Evolutionary conservation across 2,888 invertebrate genomes (phyloP), one percentile per base, ranked within the genome.

Genomic region (Epirrhoe alternata): DNA sequence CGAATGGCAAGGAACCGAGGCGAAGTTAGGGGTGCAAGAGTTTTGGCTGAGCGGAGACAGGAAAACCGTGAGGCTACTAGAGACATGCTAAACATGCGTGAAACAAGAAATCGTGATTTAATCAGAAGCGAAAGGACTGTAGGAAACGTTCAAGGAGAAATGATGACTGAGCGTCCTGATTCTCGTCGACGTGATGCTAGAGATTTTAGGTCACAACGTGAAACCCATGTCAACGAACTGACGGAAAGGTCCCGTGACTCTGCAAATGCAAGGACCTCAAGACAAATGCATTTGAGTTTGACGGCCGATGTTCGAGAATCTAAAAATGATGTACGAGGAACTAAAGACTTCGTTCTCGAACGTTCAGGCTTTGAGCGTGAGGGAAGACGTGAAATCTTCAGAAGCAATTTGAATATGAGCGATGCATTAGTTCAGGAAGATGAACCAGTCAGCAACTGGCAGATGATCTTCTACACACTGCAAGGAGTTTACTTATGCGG

Each of bases 401-500:
- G 73, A 51, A 74, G 71, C 30, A n/a, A 53, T 24, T 33, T 64
- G 56, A 69, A 49, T 12, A 50, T 66, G 58, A 75, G 70, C 5
- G 71, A 78, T 5, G 61, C 53, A 38, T 38, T 61, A 58, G 62
- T 56, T n/a, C 53, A 62, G 14, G 57, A 74, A 12, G 70, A 75
- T 60, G 70, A 70, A 17, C 56, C 72, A 51, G 54, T 70, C 8
- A 71, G 75, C 42, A 84, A 78, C 64, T 89, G 87, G 90, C 85
- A 86, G 73, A 82, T 84, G 61, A 51, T 88, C n/a, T 78, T 92
- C 55, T 90, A 88, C 69, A 81, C 85, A 12, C 52, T 92, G 58
- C 91, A 92, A 79, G 87, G 77, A 10, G 79, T 87, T 51, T 92
- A 92, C 69, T 64, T 91, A 30, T 81, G 85, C 67, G 78, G 84